A percentile compares a stretch with the other conserved stretches of the same genome.
These are phyloP conservation scores for Clytia hemisphaerica DNA, from an alignment of 30 jellyfish, hydroid and myxozoan genomes.

Conservation along the genomic window DNA sequence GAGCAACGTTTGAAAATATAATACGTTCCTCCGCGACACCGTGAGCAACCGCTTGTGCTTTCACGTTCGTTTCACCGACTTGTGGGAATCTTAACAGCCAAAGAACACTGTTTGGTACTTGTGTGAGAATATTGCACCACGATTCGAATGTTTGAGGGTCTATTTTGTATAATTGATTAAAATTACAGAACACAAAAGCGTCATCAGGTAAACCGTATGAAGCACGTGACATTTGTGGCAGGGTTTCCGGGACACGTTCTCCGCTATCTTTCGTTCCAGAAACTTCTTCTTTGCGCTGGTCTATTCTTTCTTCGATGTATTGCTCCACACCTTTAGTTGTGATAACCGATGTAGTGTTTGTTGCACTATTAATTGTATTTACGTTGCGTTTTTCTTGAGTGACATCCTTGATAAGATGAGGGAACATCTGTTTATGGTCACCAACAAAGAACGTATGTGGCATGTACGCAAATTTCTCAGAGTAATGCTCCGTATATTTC, in stretches of 20 bases:
- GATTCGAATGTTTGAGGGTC: slow-evolving; percentile 98
- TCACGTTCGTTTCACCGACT: slow-evolving; percentile 96
- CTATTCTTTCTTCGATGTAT: slow-evolving; percentile 71
- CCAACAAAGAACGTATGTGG: slow-evolving; percentile 97
- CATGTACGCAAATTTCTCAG: slow-evolving; percentile 96
- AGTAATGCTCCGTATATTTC: slow-evolving; percentile 82
- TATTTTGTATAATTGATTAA: slow-evolving; percentile 89
- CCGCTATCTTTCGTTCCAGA: slow-evolving; percentile 99
- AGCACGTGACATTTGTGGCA: slow-evolving; percentile 84
- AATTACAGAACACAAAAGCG: slow-evolving; percentile 94
- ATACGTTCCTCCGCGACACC: slow-evolving; percentile 89
- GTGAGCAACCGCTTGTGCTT: slow-evolving; percentile 75
- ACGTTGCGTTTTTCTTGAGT: slow-evolving; percentile 90
- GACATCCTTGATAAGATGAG: slow-evolving; percentile 90
- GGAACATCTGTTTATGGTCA: slow-evolving; percentile 98
- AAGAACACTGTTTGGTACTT: slow-evolving; percentile 95
- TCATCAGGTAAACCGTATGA: slow-evolving; percentile 96
- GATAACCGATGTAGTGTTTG: slow-evolving; percentile 53
- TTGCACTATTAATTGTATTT: slow-evolving; percentile 42
- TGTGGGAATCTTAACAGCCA: slow-evolving; percentile 99
- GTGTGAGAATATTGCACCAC: slow-evolving; percentile 87
- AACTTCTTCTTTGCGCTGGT: slow-evolving; percentile 84
- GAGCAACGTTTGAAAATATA: slow-evolving; percentile 95
- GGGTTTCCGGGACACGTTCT: slow-evolving; percentile 92
- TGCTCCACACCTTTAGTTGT: slow-evolving; percentile 64